A percentile compares a stretch with the other conserved stretches of the same genome.
phyloP scores from a whole-genome alignment of 2,797 vertebrate genomes.

The Phyllotis vaccarum region DNA sequence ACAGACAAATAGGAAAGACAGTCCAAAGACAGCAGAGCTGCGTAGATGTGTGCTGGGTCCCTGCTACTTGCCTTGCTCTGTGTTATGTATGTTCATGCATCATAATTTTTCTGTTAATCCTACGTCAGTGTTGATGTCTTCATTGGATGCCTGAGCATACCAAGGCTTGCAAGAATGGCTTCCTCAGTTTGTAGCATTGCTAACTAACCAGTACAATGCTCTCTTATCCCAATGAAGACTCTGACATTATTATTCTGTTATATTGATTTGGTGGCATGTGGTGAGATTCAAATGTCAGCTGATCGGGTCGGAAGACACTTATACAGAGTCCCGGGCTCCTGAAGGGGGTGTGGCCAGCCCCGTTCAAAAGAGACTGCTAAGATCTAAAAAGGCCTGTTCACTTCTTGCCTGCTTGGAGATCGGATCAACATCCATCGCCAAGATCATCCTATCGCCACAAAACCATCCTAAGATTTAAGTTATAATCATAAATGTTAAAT shows the following conservation, averaged over 20 bases:
- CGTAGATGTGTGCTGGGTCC: background rate
- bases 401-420: too few relatives aligned
- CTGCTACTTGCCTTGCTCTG: accelerated
- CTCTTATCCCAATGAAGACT: background rate
- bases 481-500: too few relatives aligned
- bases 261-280: background rate
- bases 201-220: background rate
- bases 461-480: too few relatives aligned
- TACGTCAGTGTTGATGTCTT: background rate
- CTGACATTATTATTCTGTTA: background rate
- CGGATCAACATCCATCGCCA: too few relatives aligned
- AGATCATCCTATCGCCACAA: too few relatives aligned
- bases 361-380: too few relatives aligned
- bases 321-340: too few relatives aligned
- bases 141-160: background rate
- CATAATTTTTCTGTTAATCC: background rate
- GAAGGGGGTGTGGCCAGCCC: too few relatives aligned
- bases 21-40: background rate
- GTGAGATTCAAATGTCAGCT: too few relatives aligned
- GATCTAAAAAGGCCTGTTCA: too few relatives aligned
- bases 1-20: background rate
- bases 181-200: background rate
- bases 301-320: too few relatives aligned
- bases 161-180: background rate
- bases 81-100: background rate